Evolutionary conservation across 2,888 invertebrate genomes (phyloP).

Genomic region (Rhogogaster chlorosoma): DNA sequence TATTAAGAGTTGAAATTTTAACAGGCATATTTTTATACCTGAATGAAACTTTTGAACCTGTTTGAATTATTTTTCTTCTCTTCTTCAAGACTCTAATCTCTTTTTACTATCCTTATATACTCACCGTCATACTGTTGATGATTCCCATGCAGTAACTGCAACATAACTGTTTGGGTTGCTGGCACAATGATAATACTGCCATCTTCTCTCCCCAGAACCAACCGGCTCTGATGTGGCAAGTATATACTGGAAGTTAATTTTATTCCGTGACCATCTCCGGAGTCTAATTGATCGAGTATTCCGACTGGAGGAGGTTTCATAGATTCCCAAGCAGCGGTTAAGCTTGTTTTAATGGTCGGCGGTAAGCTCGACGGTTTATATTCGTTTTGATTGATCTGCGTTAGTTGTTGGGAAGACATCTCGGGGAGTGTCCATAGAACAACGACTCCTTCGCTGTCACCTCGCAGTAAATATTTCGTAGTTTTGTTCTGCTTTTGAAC

Average conservation of each 20-base stretch:
- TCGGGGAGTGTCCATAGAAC: conserved; percentile 95
- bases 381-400: conserved; percentile 82
- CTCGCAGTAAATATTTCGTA: conserved; percentile 87
- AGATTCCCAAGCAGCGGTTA: conserved; percentile 92
- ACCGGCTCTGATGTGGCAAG: conserved; percentile 93
- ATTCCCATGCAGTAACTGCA: conserved; percentile 93
- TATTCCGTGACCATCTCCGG: conserved; percentile 85
- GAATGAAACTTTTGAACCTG: too few relatives aligned
- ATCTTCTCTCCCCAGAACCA: conserved; percentile 97
- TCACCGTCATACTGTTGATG: conserved; percentile 90
- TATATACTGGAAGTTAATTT: conserved; percentile 97
- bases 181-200: conserved; percentile 98
- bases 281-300: conserved; percentile 92
- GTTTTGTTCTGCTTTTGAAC: conserved; percentile 85
- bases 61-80: too few relatives aligned
- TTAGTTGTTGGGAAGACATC: conserved; percentile 83
- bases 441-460: conserved; percentile 95
- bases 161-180: conserved; percentile 96
- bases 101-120: conserved; percentile 61
- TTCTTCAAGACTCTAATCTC: too few relatives aligned
- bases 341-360: conserved; percentile 89
- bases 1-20: too few relatives aligned
- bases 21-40: too few relatives aligned
- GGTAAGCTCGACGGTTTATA: conserved; percentile 80
- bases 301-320: conserved; percentile 95